These are phyloP conservation scores for Fringilla coelebs DNA, from an alignment of 2,797 vertebrate genomes.

Conservation along the genomic window DNA sequence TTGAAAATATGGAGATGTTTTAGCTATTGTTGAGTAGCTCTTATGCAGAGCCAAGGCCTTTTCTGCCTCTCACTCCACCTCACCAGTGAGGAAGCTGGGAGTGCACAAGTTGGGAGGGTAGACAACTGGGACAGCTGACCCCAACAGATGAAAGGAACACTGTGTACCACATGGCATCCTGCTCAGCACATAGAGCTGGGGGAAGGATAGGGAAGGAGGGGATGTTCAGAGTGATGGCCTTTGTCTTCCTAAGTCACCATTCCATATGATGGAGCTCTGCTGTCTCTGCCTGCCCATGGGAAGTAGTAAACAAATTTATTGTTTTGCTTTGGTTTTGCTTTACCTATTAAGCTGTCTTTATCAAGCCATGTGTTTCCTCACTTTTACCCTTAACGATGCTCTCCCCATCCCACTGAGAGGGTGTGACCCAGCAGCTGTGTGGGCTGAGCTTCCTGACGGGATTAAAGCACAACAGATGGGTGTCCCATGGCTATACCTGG, in stretches of 20 bases:
- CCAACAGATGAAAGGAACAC: not conserved
- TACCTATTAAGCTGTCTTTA: not conserved
- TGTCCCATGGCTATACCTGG: not conserved
- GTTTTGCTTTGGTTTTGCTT: not conserved
- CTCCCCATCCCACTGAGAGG: not conserved
- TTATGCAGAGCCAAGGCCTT: not conserved
- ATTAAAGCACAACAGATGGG: not conserved
- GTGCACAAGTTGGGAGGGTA: not conserved
- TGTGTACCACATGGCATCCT: not conserved
- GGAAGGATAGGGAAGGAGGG: not conserved
- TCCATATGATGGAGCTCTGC: not conserved
- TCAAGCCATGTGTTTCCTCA: not conserved
- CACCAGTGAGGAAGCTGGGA: not conserved
- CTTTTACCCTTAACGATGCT: accelerated
- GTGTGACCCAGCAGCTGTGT: not conserved
- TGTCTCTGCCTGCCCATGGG: not conserved
- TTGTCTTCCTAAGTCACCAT: not conserved
- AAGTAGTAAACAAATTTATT: not conserved
- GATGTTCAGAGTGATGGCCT: not conserved
- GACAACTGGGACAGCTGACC: not conserved
- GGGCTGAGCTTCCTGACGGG: accelerated
- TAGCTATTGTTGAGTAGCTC: not conserved
- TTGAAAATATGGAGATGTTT: not conserved
- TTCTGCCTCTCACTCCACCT: not conserved
- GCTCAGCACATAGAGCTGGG: not conserved